These are phyloP conservation scores for Saguinus midas DNA, from an alignment of 2,113 vertebrate species.

Conservation along the genomic window DNA sequence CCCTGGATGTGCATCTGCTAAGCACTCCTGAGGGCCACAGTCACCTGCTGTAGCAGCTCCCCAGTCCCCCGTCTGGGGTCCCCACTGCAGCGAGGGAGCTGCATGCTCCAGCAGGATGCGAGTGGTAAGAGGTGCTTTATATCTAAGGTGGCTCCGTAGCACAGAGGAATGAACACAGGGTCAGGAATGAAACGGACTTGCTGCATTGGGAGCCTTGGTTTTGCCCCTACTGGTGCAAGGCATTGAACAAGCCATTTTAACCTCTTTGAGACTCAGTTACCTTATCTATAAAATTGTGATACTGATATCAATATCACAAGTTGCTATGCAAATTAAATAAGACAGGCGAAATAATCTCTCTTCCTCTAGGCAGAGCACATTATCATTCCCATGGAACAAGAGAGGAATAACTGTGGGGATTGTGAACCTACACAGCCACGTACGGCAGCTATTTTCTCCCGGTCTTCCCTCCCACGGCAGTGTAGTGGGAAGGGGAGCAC, in stretches of 20 bases:
- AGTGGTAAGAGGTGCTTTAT: background rate
- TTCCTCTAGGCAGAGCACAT: background rate
- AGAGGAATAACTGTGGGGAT: no score
- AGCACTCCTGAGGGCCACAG: background rate
- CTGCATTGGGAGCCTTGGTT: background rate
- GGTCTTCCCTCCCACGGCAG: background rate
- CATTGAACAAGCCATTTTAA: background rate
- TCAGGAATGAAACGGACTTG: background rate
- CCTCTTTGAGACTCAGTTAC: background rate
- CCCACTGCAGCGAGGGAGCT: background rate
- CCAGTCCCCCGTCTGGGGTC: rapidly evolving
- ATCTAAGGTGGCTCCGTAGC: rapidly evolving
- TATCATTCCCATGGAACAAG: background rate
- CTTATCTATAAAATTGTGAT: background rate
- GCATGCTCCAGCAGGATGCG: rapidly evolving
- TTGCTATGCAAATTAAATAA: background rate
- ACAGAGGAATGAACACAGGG: background rate
- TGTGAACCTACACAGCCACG: background rate
- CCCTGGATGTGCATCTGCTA: background rate
- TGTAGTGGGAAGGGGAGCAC: background rate
- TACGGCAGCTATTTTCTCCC: constrained; percentile 13
- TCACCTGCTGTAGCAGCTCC: background rate
- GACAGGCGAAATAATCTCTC: background rate
- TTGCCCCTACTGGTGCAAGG: background rate
- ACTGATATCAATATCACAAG: background rate